Evolutionary conservation across 2,888 invertebrate species (phyloP), one percentile per base, ranked within the genome.

Genomic region (Volucella inflata): DNA sequence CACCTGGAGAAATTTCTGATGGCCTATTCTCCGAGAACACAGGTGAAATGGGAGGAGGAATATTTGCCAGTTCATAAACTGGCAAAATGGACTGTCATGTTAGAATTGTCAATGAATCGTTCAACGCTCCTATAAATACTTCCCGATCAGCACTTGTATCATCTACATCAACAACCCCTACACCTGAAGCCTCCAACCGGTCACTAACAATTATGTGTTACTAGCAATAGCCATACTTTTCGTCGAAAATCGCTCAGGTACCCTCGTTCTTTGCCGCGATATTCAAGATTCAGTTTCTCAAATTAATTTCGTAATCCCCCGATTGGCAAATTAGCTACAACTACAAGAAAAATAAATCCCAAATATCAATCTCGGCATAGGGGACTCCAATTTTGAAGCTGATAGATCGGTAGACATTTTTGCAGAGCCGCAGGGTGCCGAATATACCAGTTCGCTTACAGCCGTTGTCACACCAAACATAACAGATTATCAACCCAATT

Each of bases 401-500:
- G 42, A 87, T 16, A 85, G 81, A 64, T 12, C 60, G 42, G 62
- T 85, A n/a, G 48, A 80, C 36, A 62, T 85, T 55, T 40, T 44
- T 36, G 67, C n/a, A n/a, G 44, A 72, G 57, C 75, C 75, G 55
- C 74, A 74, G 21, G 38, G 46, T 68, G 51, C 59, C 48, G 30
- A 55, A 2, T 78, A 48, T 42, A 21, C 42, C 16, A 60, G 65
- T n/a, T 72, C 76, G 8, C 55, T 88, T 17, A 40, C 81, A 59
- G 87, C 88, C 9, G 46, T 87, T 9, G 72, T 87, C 9, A 65
- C 75, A 30, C 65, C 82, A n/a, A 87, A 65, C 8, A 88, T 87
- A 14, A 87, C 83, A 9, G 87, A 79, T 10, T 62, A 87, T 48
- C 87, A 87, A n/a, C 88, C 87, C 12, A 72, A 65, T 50, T 59